Conservation (phyloP, 2,888 invertebrate species). For the Pachydiplax longipennis region DNA sequence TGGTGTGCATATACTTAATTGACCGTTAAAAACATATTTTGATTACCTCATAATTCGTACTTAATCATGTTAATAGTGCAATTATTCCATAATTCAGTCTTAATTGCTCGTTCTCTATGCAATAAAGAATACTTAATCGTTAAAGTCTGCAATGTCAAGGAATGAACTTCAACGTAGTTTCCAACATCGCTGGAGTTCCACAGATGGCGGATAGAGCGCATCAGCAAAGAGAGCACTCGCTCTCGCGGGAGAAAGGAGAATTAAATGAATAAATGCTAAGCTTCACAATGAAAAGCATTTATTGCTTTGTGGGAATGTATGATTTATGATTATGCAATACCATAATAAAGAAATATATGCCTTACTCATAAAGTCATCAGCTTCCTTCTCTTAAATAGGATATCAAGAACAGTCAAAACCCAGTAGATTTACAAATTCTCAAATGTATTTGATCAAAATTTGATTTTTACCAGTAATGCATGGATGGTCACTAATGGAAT, state of each 20-base stretch:
- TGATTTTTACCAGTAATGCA: slow-evolving; percentile 35
- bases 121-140: too few relatives aligned
- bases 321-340: slow-evolving; percentile 45
- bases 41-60: too few relatives aligned
- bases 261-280: neutral
- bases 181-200: too few relatives aligned
- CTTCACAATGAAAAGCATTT: slow-evolving; percentile 45
- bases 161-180: too few relatives aligned
- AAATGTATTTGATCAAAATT: slow-evolving; percentile 41
- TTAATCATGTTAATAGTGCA: too few relatives aligned
- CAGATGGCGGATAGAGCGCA: too few relatives aligned
- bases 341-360: slow-evolving; percentile 45
- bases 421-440: slow-evolving; percentile 40
- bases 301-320: slow-evolving; percentile 44
- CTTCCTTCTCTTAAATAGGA: slow-evolving; percentile 40
- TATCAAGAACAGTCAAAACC: slow-evolving; percentile 45
- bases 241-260: neutral
- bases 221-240: neutral
- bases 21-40: too few relatives aligned
- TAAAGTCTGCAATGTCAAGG: too few relatives aligned
- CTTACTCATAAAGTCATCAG: slow-evolving; percentile 45
- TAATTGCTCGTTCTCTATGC: too few relatives aligned
- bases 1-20: too few relatives aligned
- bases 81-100: too few relatives aligned
- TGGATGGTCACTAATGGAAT: slow-evolving; percentile 43